Base-by-base conservation (phyloP, 2,113 vertebrate genomes). In the Platysternon megacephalum region DNA sequence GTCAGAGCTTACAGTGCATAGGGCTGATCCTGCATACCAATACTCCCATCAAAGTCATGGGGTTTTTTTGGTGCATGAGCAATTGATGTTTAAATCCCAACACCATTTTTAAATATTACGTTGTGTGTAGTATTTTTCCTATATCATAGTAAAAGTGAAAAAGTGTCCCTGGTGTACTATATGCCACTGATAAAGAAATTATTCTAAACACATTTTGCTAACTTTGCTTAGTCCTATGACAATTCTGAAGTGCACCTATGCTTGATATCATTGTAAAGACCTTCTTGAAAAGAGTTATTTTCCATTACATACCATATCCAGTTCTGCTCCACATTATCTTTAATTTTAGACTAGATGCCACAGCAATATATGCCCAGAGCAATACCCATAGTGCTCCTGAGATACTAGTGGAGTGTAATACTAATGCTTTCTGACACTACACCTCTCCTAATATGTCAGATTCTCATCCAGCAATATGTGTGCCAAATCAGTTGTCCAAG, bases 361-460 rank as follows among this genome's bases (percentile, higher is more conserved):
- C 0, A 19, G 39, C 14, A 7, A 9, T 7, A 29, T 29, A 29
- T 82, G 7, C 78, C 68, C 32, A 32, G 51, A 53, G 10, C 14
- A 2, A 3, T 1, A 21, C 76, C 32, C 48, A 49, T 49, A 44
- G 26, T 3, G 0, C 32, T 1, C 52, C 68, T 1, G 4, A 39
- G 46, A 2, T 11, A 44, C 42, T 3, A 3, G 21, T 24, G 65
- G 2, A 6, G 5, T 46, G 78, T 72, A 52, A 14, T 53, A 8
- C 32, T 8, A 4, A 9, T 1, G 3, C 14, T 42, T 55, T 48
- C 61, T 55, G 55, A 61, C 9, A 3, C 0, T 1, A 5, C 8
- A 11, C 24, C 24, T 88, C 46, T 58, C 2, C 11, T 48, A 61
- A 39, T 46, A 44, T 49, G 42, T 6, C 29, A 53, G 55, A 26